phyloP scores from a whole-genome alignment of 2,113 vertebrate species.

The Sorex fumeus region DNA sequence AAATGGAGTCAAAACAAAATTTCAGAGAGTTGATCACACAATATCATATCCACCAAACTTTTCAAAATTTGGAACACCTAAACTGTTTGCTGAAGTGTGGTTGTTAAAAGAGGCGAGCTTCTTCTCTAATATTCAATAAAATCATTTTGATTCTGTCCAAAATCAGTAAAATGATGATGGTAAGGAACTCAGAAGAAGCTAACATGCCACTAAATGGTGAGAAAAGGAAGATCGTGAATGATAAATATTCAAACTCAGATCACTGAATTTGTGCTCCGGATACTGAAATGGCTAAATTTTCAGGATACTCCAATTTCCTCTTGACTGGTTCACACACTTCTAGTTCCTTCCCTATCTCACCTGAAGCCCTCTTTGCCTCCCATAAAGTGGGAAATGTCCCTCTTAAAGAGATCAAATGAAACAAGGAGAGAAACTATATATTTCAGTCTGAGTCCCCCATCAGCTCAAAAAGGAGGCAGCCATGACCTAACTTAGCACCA shows the following conservation, averaged over 20 bases:
- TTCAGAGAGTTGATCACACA: neutral
- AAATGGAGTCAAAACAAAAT: conserved; percentile 48
- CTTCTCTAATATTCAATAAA: conserved; percentile 48
- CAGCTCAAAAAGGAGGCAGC: conserved; percentile 78
- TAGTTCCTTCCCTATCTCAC: conserved; percentile 83
- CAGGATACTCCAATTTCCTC: conserved; percentile 83
- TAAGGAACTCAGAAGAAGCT: neutral
- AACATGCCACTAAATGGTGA: neutral
- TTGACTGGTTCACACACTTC: conserved; percentile 83
- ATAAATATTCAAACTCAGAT: conserved; percentile 42
- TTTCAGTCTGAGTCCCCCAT: conserved; percentile 80
- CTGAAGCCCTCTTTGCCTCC: conserved; percentile 80
- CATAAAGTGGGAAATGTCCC: conserved; percentile 80
- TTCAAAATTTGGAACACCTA: conserved; percentile 51
- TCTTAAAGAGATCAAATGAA: conserved; percentile 84
- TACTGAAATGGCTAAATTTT: conserved; percentile 61
- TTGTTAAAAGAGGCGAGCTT: neutral
- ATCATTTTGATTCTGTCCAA: conserved; percentile 53
- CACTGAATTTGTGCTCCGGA: conserved; percentile 8
- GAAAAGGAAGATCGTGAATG: conserved; percentile 43
- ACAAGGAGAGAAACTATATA: conserved; percentile 83
- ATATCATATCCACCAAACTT: neutral
- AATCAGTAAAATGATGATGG: neutral
- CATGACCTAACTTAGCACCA: conserved; percentile 76
- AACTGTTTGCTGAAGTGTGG: neutral